Base-by-base conservation (phyloP, 2,113 vertebrate genomes). In the Elephas maximus region DNA sequence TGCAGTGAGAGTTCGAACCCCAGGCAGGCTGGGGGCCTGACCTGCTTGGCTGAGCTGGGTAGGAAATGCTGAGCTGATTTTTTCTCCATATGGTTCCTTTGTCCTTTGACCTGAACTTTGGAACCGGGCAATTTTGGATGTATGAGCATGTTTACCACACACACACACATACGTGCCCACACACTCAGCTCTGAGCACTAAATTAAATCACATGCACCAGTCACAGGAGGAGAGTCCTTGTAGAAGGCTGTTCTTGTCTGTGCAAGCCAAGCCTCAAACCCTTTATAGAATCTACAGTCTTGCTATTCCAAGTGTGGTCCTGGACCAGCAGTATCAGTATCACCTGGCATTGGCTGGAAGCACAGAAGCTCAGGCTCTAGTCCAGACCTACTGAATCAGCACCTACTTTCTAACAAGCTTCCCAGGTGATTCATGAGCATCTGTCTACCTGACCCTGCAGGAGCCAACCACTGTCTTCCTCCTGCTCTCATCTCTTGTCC, bases 21-120 rank as follows among this genome's bases (percentile, higher is more conserved):
- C 44, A 30, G 60, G 20, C 48, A 33, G 53, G 67, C 1, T 12
- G 26, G 86, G 73, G 33, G 33, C 44, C 81, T 85, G 95, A 48
- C 41, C 88, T 78, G 14, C 69, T 57, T 44, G 57, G 53, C 62
- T 44, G 53, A 90, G 37, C 74, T 45, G 76, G 30, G 62, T 45
- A 14, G 89, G 76, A 90, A 97, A 94, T 44, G 79, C 82, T 83
- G 73, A 91, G 45, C 57, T 53, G 26, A 77, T 44, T 91, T 96
- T 96, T 90, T 84, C 71, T 91, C 92, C 28, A 30, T 76, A 53
- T 77, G 92, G 15, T 77, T 93, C 76, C 77, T 88, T 93, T 20
- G 45, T 62, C 84, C 67, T 96, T 82, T 90, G 84, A 90, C 53
- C 65, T 95, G 81, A 87, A 90, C 77, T 94, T 94, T 45, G 87